phyloP scores from a whole-genome alignment of 2,113 vertebrate genomes.

The Archocentrus centrarchus region DNA sequence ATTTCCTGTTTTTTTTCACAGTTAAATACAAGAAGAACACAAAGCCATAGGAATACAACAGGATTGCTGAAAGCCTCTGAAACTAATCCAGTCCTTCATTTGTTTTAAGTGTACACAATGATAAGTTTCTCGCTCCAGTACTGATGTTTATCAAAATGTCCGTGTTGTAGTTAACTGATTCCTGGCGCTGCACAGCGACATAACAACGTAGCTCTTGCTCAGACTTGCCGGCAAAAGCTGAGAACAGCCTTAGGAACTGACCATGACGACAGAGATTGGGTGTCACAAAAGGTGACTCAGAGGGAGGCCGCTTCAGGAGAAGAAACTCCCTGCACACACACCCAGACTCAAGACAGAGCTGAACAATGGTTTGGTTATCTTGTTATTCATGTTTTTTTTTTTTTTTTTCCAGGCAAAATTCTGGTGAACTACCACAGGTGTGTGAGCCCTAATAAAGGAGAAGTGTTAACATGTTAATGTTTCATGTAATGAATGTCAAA shows the following conservation, averaged over 20 bases:
- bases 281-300: conserved; percentile 68
- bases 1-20: neutral
- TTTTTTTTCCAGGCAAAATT: neutral
- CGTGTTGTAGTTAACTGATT: neutral
- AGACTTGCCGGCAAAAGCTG: conserved; percentile 34
- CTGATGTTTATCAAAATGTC: conserved; percentile 6
- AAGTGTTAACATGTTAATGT: neutral
- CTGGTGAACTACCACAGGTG: neutral
- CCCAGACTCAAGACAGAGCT: conserved; percentile 45
- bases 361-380: conserved; percentile 57
- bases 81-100: neutral
- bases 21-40: neutral
- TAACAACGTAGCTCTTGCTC: conserved; percentile 26
- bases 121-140: neutral
- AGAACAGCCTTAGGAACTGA: conserved; percentile 40
- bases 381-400: conserved; percentile 22
- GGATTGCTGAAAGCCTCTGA: neutral
- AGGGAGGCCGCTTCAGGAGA: conserved; percentile 43
- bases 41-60: neutral
- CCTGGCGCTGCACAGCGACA: neutral
- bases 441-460: conserved; percentile 4
- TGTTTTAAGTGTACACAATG: neutral
- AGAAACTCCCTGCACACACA: conserved; percentile 71
- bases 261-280: conserved; percentile 30
- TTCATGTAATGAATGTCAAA: neutral